Base-by-base conservation (phyloP, 2,888 invertebrate genomes). In the Drosophila mettleri region DNA sequence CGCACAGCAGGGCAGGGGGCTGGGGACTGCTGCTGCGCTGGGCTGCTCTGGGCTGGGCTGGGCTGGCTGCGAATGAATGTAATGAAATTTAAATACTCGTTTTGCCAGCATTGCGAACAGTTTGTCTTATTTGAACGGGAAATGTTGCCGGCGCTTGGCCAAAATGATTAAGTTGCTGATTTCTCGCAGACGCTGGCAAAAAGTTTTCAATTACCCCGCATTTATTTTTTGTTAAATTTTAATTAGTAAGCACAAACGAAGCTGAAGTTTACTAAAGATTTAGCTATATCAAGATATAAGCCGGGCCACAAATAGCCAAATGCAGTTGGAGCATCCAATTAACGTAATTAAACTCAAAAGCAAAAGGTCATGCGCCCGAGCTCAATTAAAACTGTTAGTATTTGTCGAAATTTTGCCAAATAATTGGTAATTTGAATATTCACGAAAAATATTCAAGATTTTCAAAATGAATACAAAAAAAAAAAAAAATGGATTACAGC, bases 181-280 rank as follows among this genome's bases (percentile, higher is more conserved):
- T 80, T 69, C 71, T 70, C 49, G 81, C 78, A 71, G 79, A 75
- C 65, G 70, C 61, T 67, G 46, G 52, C 57, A 66, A 71, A 73
- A 78, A 88, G 87, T 88, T 85, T 88, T 84, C 85, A 86, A 88
- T 85, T 88, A 85, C 85, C 80, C 53, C 72, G 70, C 88, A 86
- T 86, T 84, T 88, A 74, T 86, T 84, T 45, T 83, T 77, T 88
- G 77, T 81, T 73, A 67, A 84, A 86, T 88, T 85, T 84, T 88
- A 85, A 85, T 85, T 85, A 88, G 81, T 83, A 72, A 38, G 22
- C 29, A 22, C 24, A 20, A 20, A 48, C 48, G 48, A 33, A 33
- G 16, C 8, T 20, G 45, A 9, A 33, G 39, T 31, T 45, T 41
- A 8, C n/a, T 24, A 18, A 51, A 65, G 51, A 38, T 16, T 14